Base-by-base conservation (phyloP, 1,140 invertebrate genomes). In the Helicoverpa zea region DNA sequence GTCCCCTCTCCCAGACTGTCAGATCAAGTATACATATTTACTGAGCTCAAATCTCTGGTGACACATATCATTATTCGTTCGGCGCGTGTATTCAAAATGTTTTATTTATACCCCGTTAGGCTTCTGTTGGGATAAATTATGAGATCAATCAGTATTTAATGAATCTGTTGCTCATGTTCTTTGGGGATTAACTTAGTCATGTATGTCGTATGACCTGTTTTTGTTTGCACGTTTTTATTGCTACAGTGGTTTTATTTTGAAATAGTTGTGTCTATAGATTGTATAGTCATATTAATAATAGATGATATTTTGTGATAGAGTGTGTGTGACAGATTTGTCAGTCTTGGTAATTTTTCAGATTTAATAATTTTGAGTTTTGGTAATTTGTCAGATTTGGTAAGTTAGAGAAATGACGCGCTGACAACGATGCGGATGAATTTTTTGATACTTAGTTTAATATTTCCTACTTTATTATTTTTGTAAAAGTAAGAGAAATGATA, bases 191-290 rank as follows among this genome's bases (percentile, higher is more conserved):
- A 18, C 49, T 68, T 68, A 49, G 16, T 23, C n/a, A 23, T 43
- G 43, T 68, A 16, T 68, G 64, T 51, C 64, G 43, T 68, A 16
- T 68, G 64, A 68, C 64, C 64, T 68, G 18, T 63, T 63, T 23
- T 63, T 23, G 59, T 30, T 4, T 30, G 23, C 13, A 30, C 30
- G 59, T 61, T 29, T 63, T 63, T 30, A 14, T 63, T 63, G 23
- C 9, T 12, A 3, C 35, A 23, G 5, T 54, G 5, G 5, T 3
- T 54, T n/a, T n/a, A 16, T 54, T 54, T 14, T n/a, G 0, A 13
- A 5, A 14, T n/a, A 14, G 14, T n/a, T 43, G 0, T 43, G 9
- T 43, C 35, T 23, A 23, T 23, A 23, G 23, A 23, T 23, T 23
- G 0, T 23, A 23, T 23, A 23, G 23, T 23, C 2, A 23, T 23